Conservation (phyloP, 2,797 vertebrate species). For the Paedocypris micromegethes region DNA sequence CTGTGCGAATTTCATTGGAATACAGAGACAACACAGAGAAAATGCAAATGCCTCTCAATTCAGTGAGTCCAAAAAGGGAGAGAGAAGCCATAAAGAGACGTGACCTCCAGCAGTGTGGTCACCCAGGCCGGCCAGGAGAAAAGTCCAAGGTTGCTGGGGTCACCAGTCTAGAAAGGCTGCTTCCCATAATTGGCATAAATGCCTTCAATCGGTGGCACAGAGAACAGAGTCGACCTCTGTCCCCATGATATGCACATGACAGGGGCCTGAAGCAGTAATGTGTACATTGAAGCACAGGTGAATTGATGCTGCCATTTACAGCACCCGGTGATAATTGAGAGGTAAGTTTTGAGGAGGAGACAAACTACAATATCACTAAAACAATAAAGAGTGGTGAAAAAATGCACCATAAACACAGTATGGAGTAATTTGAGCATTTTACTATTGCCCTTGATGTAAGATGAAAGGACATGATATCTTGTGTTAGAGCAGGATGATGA, state of each 20-base stretch:
- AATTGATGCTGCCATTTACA: conserved; percentile 82
- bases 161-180: conserved; percentile 80
- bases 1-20: conserved; percentile 34
- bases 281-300: conserved; percentile 82
- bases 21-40: conserved; percentile 16
- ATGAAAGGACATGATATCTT: too few species aligned
- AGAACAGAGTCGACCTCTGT: conserved; percentile 84
- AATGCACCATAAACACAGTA: too few species aligned
- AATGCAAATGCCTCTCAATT: conserved; percentile 40
- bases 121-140: conserved; percentile 32
- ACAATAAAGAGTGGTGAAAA: too few species aligned
- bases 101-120: conserved; percentile 33
- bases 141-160: conserved; percentile 82
- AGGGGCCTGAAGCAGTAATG: conserved; percentile 49
- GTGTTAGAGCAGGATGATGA: too few species aligned
- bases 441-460: too few species aligned
- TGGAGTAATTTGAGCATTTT: too few species aligned
- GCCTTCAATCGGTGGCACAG: conserved; percentile 77
- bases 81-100: conserved; percentile 7
- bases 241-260: conserved; percentile 74
- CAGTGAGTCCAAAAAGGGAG: conserved; percentile 28
- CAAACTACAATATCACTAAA: conserved; percentile 80
- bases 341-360: conserved; percentile 42
- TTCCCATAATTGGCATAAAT: conserved; percentile 73
- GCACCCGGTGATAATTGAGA: conserved; percentile 68